Percentiles rank a stretch among this genome's conserved stretches.
phyloP scores from a whole-genome alignment of 2,113 vertebrate species.

The Sinosuthora webbiana region DNA sequence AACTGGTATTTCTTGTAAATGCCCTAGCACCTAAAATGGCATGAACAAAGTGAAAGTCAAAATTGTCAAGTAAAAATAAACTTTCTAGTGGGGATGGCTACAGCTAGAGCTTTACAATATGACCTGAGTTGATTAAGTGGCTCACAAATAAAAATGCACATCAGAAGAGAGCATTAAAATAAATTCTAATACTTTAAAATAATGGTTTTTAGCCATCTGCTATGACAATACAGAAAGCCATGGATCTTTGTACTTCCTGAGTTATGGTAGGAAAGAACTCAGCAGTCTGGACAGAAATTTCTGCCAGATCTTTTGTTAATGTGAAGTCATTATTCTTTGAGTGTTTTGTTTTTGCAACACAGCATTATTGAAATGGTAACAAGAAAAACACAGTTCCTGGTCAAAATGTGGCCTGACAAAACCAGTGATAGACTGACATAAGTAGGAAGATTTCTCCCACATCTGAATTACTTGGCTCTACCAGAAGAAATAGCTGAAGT shows the following conservation, averaged over 20 bases:
- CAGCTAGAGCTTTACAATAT: neutral
- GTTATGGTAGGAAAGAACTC: neutral
- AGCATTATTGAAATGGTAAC: neutral
- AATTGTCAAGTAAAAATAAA: neutral
- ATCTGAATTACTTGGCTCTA: neutral
- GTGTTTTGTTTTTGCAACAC: neutral
- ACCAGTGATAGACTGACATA: neutral
- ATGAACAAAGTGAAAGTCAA: neutral
- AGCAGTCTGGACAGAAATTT: slow-evolving; percentile 22
- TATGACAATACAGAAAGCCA: neutral
- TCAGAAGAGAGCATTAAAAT: neutral
- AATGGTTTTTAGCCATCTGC: slow-evolving; percentile 4
- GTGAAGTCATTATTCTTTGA: neutral
- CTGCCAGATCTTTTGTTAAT: slow-evolving; percentile 1
- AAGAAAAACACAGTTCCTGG: neutral
- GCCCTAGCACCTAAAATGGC: neutral
- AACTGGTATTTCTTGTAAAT: neutral
- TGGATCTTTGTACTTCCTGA: neutral
- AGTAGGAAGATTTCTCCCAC: neutral
- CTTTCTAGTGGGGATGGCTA: neutral
- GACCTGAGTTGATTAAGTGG: neutral
- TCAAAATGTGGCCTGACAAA: neutral
- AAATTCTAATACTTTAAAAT: slow-evolving; percentile 15
- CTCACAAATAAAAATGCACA: neutral
- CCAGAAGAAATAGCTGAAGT: neutral